Evolutionary conservation across 2,888 invertebrate genomes (phyloP).

Genomic region (Philaethria dido): DNA sequence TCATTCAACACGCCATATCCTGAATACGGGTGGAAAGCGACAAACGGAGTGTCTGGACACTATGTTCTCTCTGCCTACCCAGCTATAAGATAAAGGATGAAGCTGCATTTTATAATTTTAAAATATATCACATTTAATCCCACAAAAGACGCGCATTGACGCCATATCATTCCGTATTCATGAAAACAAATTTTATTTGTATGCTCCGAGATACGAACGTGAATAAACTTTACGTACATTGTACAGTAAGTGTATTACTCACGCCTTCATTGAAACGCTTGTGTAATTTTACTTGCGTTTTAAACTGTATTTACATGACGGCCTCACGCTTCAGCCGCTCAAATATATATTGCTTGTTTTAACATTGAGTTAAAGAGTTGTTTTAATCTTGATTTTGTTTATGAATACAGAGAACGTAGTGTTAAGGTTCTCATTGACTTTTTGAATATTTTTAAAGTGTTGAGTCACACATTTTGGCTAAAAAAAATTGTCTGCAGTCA

Average conservation of each 20-base stretch:
- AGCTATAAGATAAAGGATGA: neutral
- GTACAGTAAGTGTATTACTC: constrained; percentile 31
- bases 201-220: constrained; percentile 31
- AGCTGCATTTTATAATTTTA: neutral
- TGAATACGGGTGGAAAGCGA: no score
- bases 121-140: no score
- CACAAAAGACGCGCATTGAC: constrained; percentile 20
- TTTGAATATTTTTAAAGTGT: no score
- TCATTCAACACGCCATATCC: no score
- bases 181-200: constrained; percentile 42
- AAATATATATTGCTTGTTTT: neutral
- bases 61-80: neutral
- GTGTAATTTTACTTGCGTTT: constrained; percentile 12
- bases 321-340: constrained; percentile 1
- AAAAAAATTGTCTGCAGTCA: no score
- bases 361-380: neutral
- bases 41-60: neutral
- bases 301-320: constrained; percentile 18
- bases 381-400: no score
- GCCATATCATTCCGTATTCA: constrained; percentile 37
- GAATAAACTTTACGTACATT: constrained; percentile 32
- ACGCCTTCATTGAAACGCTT: constrained; percentile 14
- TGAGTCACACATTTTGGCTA: no score
- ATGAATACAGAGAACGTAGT: no score
- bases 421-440: no score